Evolutionary conservation across 2,113 vertebrate species (phyloP), one percentile per base, ranked within the genome.

Genomic region (Entelurus aequoreus): DNA sequence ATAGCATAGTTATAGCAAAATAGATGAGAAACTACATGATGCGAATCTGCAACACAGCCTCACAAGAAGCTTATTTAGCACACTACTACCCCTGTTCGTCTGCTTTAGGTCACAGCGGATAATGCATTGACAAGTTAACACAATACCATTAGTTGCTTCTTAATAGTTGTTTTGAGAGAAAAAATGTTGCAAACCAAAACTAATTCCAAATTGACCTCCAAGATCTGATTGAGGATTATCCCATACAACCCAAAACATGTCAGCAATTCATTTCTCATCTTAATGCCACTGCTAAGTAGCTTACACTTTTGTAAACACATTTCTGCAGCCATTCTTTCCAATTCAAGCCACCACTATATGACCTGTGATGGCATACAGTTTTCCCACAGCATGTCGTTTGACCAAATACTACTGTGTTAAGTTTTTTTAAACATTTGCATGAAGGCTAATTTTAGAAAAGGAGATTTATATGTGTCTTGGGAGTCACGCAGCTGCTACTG

Each of bases 271-370:
- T 65, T 35, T 70, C 66, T 64, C 40, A 59, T 71, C 62, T 65
- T 67, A 72, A 78, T 69, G 74, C 67, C 48, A 52, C 47, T 38
- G 63, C 12, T 60, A 69, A 78, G 68, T 50, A 44, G 63, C 54
- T 65, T 54, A 46, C 11, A 68, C 54, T 80, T 88, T 78, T 80
- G 71, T 72, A 80, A 86, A 83, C 81, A 76, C 21, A 60, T 69
- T 58, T 62, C 52, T 62, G 49, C 13, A 35, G 48, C 16, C n/a
- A 64, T 72, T 68, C 63, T 74, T 68, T 54, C 57, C 55, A 56
- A 54, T 21, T 64, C 54, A 77, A 73, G 62, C 21, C 16, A 48
- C 47, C 54, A 64, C 50, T 60, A 19, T 61, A 40, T 60, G 55
- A 73, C 46, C 73, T 68, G 60, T 38, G 51, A 62, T 44, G 53